Conservation (phyloP, 2,797 vertebrate species). For the Rhyacichthys aspro region DNA sequence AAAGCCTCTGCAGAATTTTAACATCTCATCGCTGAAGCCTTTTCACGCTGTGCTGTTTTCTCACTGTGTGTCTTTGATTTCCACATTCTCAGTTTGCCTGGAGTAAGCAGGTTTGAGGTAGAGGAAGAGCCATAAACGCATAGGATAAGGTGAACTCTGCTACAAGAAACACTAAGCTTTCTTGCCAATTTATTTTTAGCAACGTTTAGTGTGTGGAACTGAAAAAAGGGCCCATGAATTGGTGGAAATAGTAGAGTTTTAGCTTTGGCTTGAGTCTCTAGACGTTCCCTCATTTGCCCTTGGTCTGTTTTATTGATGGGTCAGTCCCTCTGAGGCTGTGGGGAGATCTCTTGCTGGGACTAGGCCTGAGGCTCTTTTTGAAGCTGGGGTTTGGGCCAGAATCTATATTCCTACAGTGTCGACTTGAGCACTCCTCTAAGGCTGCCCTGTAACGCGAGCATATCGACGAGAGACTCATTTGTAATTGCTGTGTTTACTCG, state of each 20-base stretch:
- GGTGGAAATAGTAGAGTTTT: not conserved
- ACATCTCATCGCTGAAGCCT: not conserved
- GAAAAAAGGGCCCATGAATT: conserved; percentile 7
- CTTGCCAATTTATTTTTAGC: conserved; percentile 8
- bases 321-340: conserved; percentile 23
- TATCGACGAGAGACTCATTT: conserved; percentile 15
- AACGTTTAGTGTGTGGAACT: conserved; percentile 7
- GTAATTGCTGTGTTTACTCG: conserved; percentile 12
- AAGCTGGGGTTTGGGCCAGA: conserved; percentile 24
- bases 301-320: conserved; percentile 52
- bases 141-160: conserved; percentile 13
- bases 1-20: conserved; percentile 31
- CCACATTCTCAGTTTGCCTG: conserved; percentile 16
- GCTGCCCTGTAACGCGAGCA: conserved; percentile 2
- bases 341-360: conserved; percentile 28
- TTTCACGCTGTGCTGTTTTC: conserved; percentile 12
- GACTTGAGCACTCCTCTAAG: conserved; percentile 16
- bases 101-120: conserved; percentile 28
- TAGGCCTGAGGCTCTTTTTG: conserved; percentile 22
- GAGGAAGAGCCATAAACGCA: conserved; percentile 7
- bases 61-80: conserved; percentile 16
- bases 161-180: not conserved
- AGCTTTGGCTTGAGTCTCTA: conserved; percentile 1
- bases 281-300: conserved; percentile 18
- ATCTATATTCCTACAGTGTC: conserved; percentile 31